A percentile compares a stretch with the other conserved stretches of the same genome.
These are phyloP conservation scores for Gerosis bhagava DNA, from an alignment of 2,888 invertebrate genomes.

Conservation along the genomic window DNA sequence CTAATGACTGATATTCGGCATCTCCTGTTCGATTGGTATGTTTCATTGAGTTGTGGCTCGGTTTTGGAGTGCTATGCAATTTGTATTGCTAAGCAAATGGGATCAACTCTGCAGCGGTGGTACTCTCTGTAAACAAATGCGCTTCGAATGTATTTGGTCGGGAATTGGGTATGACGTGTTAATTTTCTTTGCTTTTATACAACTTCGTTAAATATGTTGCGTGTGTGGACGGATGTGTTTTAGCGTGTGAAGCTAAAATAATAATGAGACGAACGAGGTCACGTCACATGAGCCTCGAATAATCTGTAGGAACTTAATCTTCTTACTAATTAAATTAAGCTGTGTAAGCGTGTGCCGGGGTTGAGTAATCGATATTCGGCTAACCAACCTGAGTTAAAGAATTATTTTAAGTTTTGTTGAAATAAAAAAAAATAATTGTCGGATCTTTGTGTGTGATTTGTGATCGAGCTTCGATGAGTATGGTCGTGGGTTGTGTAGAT, in stretches of 20 bases:
- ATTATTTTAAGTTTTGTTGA: too few relatives aligned
- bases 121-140: constrained; percentile 20
- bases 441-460: too few relatives aligned
- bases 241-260: constrained; percentile 17
- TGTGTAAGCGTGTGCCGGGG: constrained; percentile 30
- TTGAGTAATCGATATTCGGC: constrained; percentile 27
- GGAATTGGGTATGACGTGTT: constrained; percentile 20
- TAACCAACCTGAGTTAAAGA: neutral
- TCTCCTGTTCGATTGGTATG: constrained; percentile 19
- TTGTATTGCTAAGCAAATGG: constrained; percentile 25
- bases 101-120: constrained; percentile 14
- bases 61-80: constrained; percentile 21
- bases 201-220: constrained; percentile 12
- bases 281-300: constrained; percentile 41
- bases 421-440: too few relatives aligned
- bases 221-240: constrained; percentile 7
- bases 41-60: constrained; percentile 23
- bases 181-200: constrained; percentile 18
- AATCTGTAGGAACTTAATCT: constrained; percentile 51
- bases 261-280: constrained; percentile 35
- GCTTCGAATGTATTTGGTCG: constrained; percentile 11
- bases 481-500: too few relatives aligned
- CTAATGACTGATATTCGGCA: constrained; percentile 11
- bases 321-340: constrained; percentile 51
- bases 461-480: too few relatives aligned